Percentiles rank a stretch among this genome's conserved stretches.
Evolutionary conservation across 2,113 vertebrate genomes (phyloP).

Genomic region (Apteryx mantelli): DNA sequence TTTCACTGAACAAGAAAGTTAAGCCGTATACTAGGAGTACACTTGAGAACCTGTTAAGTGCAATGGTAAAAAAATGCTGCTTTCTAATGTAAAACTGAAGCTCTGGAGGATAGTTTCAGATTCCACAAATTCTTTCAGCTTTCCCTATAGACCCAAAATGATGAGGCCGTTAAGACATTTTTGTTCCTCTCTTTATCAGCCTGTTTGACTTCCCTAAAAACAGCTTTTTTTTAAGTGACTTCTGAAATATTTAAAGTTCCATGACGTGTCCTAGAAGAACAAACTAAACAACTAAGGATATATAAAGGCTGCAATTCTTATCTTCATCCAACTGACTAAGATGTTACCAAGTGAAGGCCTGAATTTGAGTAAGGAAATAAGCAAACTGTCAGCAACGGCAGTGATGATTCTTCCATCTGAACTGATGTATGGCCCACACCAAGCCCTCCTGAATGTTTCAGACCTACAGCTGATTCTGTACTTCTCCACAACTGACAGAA

Average conservation of each 20-base stretch:
- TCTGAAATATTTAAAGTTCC: slow-evolving; percentile 21
- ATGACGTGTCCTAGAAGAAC: neutral
- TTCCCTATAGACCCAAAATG: neutral
- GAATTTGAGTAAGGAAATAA: neutral
- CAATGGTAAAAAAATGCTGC: neutral
- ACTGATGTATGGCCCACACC: neutral
- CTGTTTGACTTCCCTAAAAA: neutral
- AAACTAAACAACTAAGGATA: neutral
- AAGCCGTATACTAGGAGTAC: neutral
- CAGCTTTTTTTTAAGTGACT: neutral
- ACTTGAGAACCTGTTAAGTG: slow-evolving; percentile 33
- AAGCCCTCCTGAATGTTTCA: neutral
- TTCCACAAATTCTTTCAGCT: slow-evolving; percentile 13
- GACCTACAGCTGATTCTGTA: neutral
- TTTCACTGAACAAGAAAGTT: neutral
- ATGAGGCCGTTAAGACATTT: neutral
- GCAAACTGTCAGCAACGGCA: neutral
- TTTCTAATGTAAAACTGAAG: slow-evolving; percentile 17
- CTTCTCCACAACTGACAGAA: neutral
- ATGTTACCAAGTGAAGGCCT: neutral
- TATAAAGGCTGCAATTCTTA: neutral
- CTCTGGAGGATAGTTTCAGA: slow-evolving; percentile 28
- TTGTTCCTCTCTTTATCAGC: neutral
- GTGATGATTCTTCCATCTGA: neutral
- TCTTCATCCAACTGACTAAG: neutral